Evolutionary conservation across 2,113 vertebrate species (phyloP).

Genomic region (Anthoscopus minutus): DNA sequence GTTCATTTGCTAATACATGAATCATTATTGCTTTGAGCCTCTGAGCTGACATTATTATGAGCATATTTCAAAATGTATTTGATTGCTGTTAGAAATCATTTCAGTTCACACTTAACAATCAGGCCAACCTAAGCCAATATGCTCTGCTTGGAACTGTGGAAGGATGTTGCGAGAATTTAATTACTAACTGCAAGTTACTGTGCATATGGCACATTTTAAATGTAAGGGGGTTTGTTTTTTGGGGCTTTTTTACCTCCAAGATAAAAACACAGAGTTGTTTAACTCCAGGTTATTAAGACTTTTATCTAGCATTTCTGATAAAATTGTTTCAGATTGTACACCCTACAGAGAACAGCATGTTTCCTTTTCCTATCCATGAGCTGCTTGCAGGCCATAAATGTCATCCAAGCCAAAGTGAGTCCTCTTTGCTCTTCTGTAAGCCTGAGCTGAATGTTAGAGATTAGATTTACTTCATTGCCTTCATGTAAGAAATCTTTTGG

Average conservation of each 20-base stretch:
- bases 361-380: neutral
- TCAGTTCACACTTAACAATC: slow-evolving; percentile 33
- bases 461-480: slow-evolving; percentile 3
- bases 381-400: neutral
- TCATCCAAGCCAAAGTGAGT: neutral
- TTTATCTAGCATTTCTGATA: slow-evolving; percentile 4
- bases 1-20: slow-evolving; percentile 57
- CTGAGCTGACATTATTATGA: slow-evolving; percentile 44
- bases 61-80: slow-evolving; percentile 44
- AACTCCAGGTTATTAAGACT: slow-evolving; percentile 32
- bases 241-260: neutral
- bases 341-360: neutral
- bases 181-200: slow-evolving; percentile 53
- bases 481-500: neutral
- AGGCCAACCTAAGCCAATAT: slow-evolving; percentile 56
- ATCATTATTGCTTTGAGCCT: slow-evolving; percentile 60
- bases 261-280: neutral
- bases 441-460: neutral
- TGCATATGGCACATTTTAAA: slow-evolving; percentile 42
- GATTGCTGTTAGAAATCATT: slow-evolving; percentile 66
- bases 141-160: slow-evolving; percentile 50
- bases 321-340: slow-evolving; percentile 8
- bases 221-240: neutral
- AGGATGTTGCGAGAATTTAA: slow-evolving; percentile 62
- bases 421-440: slow-evolving; percentile 2